Conservation (phyloP, 2,797 vertebrate genomes). For the Carcharodon carcharias region DNA sequence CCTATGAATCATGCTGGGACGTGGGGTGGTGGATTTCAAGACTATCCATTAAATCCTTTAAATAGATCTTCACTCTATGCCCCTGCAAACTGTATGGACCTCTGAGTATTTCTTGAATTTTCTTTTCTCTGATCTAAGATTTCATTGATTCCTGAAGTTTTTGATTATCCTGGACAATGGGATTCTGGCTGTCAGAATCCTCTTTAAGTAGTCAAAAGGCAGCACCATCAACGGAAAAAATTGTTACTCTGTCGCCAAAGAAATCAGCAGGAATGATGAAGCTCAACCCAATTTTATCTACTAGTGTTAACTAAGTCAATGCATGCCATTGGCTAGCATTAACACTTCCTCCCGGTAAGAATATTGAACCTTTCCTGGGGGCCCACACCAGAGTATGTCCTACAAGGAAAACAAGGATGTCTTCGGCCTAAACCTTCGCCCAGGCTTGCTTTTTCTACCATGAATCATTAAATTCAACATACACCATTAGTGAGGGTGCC, state of each 20-base stretch:
- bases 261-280: constrained; percentile 85
- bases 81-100: constrained; percentile 48
- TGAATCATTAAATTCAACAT: constrained; percentile 88
- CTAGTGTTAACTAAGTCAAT: constrained; percentile 79
- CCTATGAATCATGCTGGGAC: too few relatives aligned
- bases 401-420: constrained; percentile 81
- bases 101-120: constrained; percentile 94
- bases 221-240: constrained; percentile 80
- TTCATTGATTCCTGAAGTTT: constrained; percentile 76
- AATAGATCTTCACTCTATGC: too few relatives aligned
- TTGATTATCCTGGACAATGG: constrained; percentile 78
- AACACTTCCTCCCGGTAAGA: constrained; percentile 57
- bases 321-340: constrained; percentile 77
- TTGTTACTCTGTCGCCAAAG: constrained; percentile 77
- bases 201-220: constrained; percentile 86
- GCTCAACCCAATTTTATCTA: constrained; percentile 88
- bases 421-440: constrained; percentile 89
- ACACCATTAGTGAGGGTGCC: constrained; percentile 59
- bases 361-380: constrained; percentile 60
- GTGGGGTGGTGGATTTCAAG: too few relatives aligned
- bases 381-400: constrained; percentile 92
- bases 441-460: constrained; percentile 80
- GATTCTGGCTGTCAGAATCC: constrained; percentile 78
- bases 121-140: constrained; percentile 79
- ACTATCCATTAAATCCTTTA: too few relatives aligned